Percentiles rank a stretch among this genome's conserved stretches.
Evolutionary conservation across 92 coral and sea anemone species (phyloP).

Genomic region (Phymanthus crucifer): DNA sequence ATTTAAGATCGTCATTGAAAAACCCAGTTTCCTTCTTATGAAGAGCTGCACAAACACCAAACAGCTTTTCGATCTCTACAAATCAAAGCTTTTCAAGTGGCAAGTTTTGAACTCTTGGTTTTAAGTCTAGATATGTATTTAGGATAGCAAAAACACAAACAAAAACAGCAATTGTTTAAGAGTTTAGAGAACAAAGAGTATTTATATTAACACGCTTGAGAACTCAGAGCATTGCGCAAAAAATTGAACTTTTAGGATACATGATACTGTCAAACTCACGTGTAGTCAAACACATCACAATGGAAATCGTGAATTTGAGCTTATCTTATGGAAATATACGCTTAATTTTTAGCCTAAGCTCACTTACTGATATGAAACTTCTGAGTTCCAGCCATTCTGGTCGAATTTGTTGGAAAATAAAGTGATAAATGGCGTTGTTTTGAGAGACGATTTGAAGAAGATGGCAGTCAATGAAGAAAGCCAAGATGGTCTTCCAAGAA

Average conservation of each 20-base stretch:
- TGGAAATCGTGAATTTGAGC: background rate
- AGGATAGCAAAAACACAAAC: background rate
- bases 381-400: conserved; percentile 29
- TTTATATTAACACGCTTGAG: background rate
- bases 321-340: background rate
- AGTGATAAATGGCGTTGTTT: background rate
- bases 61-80: too few relatives aligned
- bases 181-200: background rate
- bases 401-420: background rate
- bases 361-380: conserved; percentile 44
- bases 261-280: conserved; percentile 8
- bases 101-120: too few relatives aligned
- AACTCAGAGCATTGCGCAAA: background rate
- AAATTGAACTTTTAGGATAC: background rate
- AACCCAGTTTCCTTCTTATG: background rate
- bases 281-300: background rate
- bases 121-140: background rate
- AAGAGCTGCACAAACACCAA: background rate
- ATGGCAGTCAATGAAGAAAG: background rate
- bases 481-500: conserved; percentile 2
- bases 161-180: background rate
- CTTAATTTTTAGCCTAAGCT: background rate
- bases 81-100: too few relatives aligned
- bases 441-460: background rate
- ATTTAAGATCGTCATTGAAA: background rate